Evolutionary conservation across 2,888 invertebrate genomes (phyloP).

Genomic region (Hanleya hanleyi): DNA sequence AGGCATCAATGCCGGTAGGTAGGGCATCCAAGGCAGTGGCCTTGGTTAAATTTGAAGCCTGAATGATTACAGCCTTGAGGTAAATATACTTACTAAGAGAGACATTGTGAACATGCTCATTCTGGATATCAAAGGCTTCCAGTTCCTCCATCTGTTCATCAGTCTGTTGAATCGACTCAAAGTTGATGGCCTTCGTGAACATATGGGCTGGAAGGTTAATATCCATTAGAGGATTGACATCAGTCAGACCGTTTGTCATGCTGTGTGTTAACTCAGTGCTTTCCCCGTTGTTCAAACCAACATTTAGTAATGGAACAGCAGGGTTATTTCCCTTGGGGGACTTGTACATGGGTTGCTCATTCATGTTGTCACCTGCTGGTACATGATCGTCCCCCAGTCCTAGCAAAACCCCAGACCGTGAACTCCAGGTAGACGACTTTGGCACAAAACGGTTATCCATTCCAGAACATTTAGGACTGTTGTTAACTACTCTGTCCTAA

Average conservation of each 20-base stretch:
- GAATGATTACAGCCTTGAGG: too few species aligned
- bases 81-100: too few species aligned
- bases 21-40: too few species aligned
- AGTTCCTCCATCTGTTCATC: neutral
- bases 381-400: neutral
- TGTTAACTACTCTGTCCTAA: too few species aligned
- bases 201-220: conserved; percentile 46
- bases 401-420: neutral
- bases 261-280: neutral
- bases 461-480: too few species aligned
- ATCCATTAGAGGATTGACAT: conserved; percentile 38
- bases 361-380: neutral
- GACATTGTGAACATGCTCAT: too few species aligned
- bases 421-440: neutral
- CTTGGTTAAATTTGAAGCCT: too few species aligned
- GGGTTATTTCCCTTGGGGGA: neutral
- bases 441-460: conserved; percentile 1
- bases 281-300: neutral
- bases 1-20: too few species aligned
- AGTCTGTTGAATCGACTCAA: conserved; percentile 37
- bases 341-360: neutral
- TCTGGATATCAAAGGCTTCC: neutral
- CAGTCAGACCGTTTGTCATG: neutral
- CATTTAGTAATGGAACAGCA: neutral
- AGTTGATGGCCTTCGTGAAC: conserved; percentile 54